A percentile compares a stretch with the other conserved stretches of the same genome.
Conservation (phyloP, 2,888 invertebrate species). For the Calliscelio sp. region DNA sequence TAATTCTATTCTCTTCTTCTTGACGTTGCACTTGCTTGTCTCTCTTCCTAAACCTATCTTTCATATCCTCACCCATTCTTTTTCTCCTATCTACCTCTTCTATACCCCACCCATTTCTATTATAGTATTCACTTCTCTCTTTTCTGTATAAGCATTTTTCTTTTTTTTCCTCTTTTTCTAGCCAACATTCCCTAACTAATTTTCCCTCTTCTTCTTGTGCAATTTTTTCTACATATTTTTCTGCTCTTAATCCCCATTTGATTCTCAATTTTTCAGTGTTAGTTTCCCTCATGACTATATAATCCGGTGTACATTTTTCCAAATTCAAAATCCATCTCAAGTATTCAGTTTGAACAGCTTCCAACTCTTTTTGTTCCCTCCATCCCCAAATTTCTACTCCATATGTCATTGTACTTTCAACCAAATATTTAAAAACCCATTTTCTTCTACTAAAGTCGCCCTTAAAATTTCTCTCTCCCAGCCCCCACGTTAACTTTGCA, state of each 20-base stretch:
- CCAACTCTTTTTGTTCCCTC: neutral
- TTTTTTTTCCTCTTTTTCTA: neutral
- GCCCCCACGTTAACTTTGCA: neutral
- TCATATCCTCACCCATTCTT: neutral
- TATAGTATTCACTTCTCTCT: neutral
- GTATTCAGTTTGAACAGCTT: neutral
- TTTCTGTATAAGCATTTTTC: neutral
- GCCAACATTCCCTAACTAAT: neutral
- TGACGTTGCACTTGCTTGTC: slow-evolving; percentile 1
- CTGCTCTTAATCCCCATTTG: neutral
- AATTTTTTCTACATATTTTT: neutral
- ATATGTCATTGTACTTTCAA: neutral
- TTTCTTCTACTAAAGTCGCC: slow-evolving; percentile 17
- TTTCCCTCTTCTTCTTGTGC: neutral
- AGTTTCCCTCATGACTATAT: slow-evolving; percentile 16
- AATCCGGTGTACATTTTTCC: slow-evolving; percentile 4
- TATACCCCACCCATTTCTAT: neutral
- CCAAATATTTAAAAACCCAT: slow-evolving; percentile 16
- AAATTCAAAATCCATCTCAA: slow-evolving; percentile 1
- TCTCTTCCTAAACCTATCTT: neutral
- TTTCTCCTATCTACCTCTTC: neutral
- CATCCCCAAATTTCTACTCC: slow-evolving; percentile 9
- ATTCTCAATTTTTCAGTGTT: neutral
- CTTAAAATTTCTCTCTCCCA: neutral
- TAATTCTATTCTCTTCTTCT: neutral